A percentile compares a stretch with the other conserved stretches of the same genome.
phyloP scores from a whole-genome alignment of 2,113 vertebrate genomes.

The Otus sunia region DNA sequence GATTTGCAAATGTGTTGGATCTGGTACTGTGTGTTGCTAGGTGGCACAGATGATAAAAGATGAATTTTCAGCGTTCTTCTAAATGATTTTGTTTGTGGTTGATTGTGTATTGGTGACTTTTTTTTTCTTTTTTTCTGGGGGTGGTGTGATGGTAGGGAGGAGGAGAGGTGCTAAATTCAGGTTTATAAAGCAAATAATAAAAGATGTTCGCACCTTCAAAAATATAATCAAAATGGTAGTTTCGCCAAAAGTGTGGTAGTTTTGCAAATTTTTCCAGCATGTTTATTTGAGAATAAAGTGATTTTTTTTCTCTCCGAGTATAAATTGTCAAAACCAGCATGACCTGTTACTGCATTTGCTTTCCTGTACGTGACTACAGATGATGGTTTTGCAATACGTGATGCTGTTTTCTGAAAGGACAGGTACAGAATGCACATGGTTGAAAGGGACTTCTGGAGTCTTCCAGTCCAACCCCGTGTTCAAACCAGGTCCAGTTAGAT shows the following conservation, averaged over 20 bases:
- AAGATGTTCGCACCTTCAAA: slow-evolving; percentile 50
- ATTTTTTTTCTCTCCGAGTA: neutral
- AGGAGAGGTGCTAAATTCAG: slow-evolving; percentile 48
- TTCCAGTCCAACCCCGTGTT: neutral
- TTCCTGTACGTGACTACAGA: fast-evolving
- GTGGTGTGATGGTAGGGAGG: slow-evolving; percentile 43
- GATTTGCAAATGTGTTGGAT: neutral
- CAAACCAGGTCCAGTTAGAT: no score
- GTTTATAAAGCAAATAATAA: slow-evolving; percentile 45
- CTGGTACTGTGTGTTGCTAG: slow-evolving; percentile 25
- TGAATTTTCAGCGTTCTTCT: slow-evolving; percentile 27
- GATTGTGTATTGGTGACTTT: slow-evolving; percentile 10
- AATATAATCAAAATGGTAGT: neutral
- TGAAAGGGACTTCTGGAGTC: neutral
- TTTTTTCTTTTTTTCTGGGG: neutral
- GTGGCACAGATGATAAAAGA: slow-evolving; percentile 56
- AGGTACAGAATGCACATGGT: neutral
- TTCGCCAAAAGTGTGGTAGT: neutral
- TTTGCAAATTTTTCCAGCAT: neutral
- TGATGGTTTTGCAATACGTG: neutral
- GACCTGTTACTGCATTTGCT: neutral
- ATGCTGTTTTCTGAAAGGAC: neutral
- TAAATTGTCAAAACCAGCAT: neutral
- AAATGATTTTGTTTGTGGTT: slow-evolving; percentile 26
- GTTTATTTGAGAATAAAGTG: neutral